Base-by-base conservation (phyloP, 2,888 invertebrate species). In the Diaperis boleti region DNA sequence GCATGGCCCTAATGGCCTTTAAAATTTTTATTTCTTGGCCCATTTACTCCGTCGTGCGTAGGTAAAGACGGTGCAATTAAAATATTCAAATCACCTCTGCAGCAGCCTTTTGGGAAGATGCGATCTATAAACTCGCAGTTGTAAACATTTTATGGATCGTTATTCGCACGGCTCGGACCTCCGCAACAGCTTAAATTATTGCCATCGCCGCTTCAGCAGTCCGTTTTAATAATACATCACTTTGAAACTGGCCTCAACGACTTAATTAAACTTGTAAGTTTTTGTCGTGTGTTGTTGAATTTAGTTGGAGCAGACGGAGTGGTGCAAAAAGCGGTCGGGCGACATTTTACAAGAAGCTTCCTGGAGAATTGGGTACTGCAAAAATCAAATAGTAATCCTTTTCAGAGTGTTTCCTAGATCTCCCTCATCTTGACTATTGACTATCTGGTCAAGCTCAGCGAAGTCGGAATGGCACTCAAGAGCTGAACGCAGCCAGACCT, bases 11-110 rank as follows among this genome's bases (percentile, higher is more conserved):
- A 61, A 61, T 55, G 61, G 61, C 45, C 47, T 26, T 47, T 61
- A 61, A 61, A 61, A 55, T 42, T 61, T 61, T 54, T 61, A 61
- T 61, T 61, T 29, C 60, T 52, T 60, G 52, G 37, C 39, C 37
- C 26, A 11, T 45, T 65, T 52, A 52, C 47, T 18, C 44, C 47
- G 55, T 41, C 59, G 59, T 64, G 64, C 54, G 64, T 64, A 68
- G 70, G 57, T 66, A 66, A 64, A 67, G 68, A 67, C 68, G 64
- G 14, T 39, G 73, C 72, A 74, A 76, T 76, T 76, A 76, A 76
- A 76, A 74, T 74, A 76, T 74, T 76, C 72, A 76, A 76, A 76
- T 76, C 73, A 71, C 70, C 71, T 69, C 68, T 47, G 62, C 64
- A 68, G 68, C 62, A 69, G 67, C 62, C 64, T 68, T 69, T 67